Base-by-base conservation (phyloP, 2,888 invertebrate species). In the Drosophila vallismaia region DNA sequence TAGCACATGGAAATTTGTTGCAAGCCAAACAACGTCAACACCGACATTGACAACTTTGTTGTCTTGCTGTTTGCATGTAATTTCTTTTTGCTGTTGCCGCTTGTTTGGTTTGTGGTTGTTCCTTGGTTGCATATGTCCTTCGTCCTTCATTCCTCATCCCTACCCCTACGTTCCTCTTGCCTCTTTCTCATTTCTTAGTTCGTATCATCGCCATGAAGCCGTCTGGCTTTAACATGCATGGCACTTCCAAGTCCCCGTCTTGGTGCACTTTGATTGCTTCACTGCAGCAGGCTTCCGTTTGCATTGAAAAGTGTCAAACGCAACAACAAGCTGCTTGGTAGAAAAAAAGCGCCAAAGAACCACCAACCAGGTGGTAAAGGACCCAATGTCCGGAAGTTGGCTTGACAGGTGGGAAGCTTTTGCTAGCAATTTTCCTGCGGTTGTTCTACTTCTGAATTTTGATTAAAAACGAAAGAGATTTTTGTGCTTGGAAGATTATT, bases 61-160 rank as follows among this genome's bases (percentile, higher is more conserved):
- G 69, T 62, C 63, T 62, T 58, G 68, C 53, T 55, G 57, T 49
- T 57, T 68, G 77, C 58, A 62, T 77, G 82, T 73, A 71, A 84
- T 75, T 86, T 81, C 63, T 75, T 78, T 75, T 62, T 75, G 53
- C 54, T 71, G 69, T 75, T 69, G 70, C 73, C 67, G 76, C 85
- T 86, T 86, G 80, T 79, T 86, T 68, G 80, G 69, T 76, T 82
- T 87, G 81, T 71, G 81, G 85, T 67, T 69, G 58, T 56, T 67
- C 69, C 55, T 31, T 7, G 64, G 33, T 54, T 19, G n/a, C 38
- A 46, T 6, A 19, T 19, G 40, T 67, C 69, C 55, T 29, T 6
- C 60, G 29, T 50, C 19, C 9, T 12, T 5, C 36, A 38, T 5
- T 29, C 48, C 29, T 38, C 57, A 31, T 19, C 46, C 36, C 10